Base-by-base conservation (phyloP, 2,888 invertebrate species). In the Nemoura dubitans region DNA sequence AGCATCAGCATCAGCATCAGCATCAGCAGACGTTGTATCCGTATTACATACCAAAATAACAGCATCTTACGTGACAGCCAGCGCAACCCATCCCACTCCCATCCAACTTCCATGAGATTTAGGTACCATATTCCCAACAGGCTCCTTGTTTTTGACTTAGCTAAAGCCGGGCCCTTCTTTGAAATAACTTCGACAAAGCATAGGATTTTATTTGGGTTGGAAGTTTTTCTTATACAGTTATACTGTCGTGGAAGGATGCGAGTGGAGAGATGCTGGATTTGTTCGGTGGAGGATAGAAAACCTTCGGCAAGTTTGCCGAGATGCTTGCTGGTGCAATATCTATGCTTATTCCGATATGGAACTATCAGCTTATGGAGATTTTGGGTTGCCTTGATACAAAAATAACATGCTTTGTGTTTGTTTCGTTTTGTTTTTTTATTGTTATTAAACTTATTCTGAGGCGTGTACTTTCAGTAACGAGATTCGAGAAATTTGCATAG, bases 41-140 rank as follows among this genome's bases (percentile, higher is more conserved):
- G 21, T 21, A 59, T 59, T 59, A 59, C 59, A 59, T 59, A 59
- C 16, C 14, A 59, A n/a, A 59, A 59, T 59, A 59, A 59, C 16
- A 59, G 16, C 59, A 59, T 59, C 21, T n/a, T n/a, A 21, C 21
- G 59, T 59, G 6, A 21, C 21, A 3, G 3, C 59, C 59, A 59
- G 21, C 59, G 3, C 16, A 21, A 59, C 16, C 59, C 21, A 59
- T 21, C 21, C 59, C 59, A 16, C 59, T 14, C 59, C 59, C 10
- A 21, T 1, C 59, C 59, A 59, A 14, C 59, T 10, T 21, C 59
- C 59, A 21, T 14, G 16, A 83, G 26, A 21, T 26, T 30, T 36
- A 43, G 25, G 43, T 59, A 59, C 21, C 25, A 42, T 83, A 83
- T 83, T 83, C 43, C 83, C 83, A 26, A 83, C 30, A 26, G 83